Evolutionary conservation across 2,797 vertebrate genomes (phyloP), one percentile per base, ranked within the genome.

Genomic region (Taeniopygia guttata): DNA sequence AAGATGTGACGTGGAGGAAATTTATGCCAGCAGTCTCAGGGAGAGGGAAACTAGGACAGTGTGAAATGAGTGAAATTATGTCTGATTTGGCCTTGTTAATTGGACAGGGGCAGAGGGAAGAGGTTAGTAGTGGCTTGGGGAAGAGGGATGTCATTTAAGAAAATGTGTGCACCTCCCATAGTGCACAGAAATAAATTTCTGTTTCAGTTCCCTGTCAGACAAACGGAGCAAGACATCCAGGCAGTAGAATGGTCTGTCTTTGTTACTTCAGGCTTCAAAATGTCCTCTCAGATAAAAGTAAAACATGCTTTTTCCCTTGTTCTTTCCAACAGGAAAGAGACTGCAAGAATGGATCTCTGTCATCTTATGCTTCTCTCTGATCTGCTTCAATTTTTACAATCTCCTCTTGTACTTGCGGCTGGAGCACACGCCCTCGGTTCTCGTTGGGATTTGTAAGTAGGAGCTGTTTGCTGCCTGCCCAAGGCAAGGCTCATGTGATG

Each of bases 291-390:
- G 49, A 62, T 85, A 56, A 85, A 95, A 89, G 56, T 92, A 87
- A 94, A 95, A 43, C 22, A 6, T 42, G 32, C 5, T 82, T 64
- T 87, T 90, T 73, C 29, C 6, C 7, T 5, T 38, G 11, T 74
- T 45, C 42, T 64, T 54, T 30, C 82, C 67, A 46, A 26, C 96
- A 99, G 99, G 99, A 92, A 99, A 99, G 97, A 97, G 99, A 89
- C 97, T 98, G 95, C 99, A 99, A 95, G 99, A 99, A 96, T 99
- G 98, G 99, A 97, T 99, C 59, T 98, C 98, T 60, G 99, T 99
- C 82, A 32, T 99, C 96, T 97, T 99, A 67, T 99, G 99, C 97
- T 99, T 99, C 97, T 98, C 98, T 95, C 98, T 99, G 92, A 99
- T 99, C 94, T 98, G 98, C 97, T 98, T 99, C 97, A 99, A 99